These are phyloP conservation scores for Sebastes itinus DNA, from an alignment of 2,797 vertebrate genomes.

Conservation along the genomic window DNA sequence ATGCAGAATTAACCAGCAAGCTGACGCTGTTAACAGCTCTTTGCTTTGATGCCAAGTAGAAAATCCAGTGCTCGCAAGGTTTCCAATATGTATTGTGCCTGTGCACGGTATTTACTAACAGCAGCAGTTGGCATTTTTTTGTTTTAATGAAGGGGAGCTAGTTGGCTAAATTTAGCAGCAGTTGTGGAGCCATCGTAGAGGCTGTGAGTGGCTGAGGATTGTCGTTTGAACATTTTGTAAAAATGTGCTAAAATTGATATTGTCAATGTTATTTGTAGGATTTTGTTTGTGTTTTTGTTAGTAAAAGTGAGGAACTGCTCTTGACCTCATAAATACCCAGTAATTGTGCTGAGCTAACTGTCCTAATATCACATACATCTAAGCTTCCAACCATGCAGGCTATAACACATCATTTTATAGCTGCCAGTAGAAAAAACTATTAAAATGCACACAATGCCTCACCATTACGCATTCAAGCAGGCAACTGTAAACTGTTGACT, in stretches of 20 bases:
- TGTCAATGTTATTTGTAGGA: background rate
- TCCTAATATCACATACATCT: background rate
- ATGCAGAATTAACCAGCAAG: background rate
- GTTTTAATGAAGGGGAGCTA: background rate
- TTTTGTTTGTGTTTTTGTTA: background rate
- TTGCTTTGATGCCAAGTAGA: background rate
- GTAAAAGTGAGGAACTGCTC: background rate
- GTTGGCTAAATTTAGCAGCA: background rate
- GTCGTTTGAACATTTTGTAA: background rate
- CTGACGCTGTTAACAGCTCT: background rate
- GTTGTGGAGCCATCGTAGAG: background rate
- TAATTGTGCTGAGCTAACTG: background rate
- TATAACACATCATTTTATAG: background rate
- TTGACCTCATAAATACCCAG: background rate
- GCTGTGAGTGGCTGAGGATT: background rate
- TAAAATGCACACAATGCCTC: background rate
- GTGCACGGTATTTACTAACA: background rate
- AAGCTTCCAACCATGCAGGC: background rate
- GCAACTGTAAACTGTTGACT: slow-evolving; percentile 1
- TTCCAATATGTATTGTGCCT: background rate
- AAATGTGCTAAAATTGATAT: background rate
- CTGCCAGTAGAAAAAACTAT: background rate
- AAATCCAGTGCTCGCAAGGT: background rate
- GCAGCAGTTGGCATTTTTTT: background rate
- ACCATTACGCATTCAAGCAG: slow-evolving; percentile 10